A percentile compares a stretch with the other conserved stretches of the same genome.
These are phyloP conservation scores for Gephyroberyx darwinii DNA, from an alignment of 2,797 vertebrate genomes.

Conservation along the genomic window DNA sequence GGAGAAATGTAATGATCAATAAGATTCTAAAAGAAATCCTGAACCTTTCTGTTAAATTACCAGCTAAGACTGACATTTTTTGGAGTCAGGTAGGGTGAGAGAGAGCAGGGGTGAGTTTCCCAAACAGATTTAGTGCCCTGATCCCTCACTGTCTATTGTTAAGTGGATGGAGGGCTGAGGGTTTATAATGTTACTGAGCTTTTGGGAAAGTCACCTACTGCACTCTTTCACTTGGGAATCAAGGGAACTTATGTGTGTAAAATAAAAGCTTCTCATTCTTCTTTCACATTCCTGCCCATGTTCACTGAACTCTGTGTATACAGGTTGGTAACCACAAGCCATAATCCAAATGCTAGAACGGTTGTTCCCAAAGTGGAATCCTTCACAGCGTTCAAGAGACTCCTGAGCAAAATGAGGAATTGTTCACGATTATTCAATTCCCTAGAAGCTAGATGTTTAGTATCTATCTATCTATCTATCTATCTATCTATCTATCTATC, in stretches of 20 bases:
- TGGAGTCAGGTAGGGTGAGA: constrained; percentile 52
- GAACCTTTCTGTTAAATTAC: constrained; percentile 24
- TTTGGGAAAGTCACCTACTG: constrained; percentile 65
- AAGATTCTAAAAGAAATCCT: constrained; percentile 11
- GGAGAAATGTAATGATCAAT: constrained; percentile 1
- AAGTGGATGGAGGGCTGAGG: constrained; percentile 31
- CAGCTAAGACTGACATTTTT: constrained; percentile 41
- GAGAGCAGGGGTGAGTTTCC: constrained; percentile 71
- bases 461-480: not conserved
- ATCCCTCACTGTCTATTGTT: constrained; percentile 63
- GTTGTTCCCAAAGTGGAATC: not conserved
- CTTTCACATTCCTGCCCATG: not conserved
- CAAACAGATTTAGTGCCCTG: constrained; percentile 71
- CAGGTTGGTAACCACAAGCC: not conserved
- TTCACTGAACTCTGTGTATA: not conserved
- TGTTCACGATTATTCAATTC: not conserved
- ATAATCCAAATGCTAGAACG: not conserved
- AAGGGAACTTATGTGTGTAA: constrained; percentile 6
- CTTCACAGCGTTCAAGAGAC: not conserved
- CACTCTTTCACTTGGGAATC: constrained; percentile 26
- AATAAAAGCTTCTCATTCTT: not conserved
- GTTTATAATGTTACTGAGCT: constrained; percentile 68
- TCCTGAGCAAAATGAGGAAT: not conserved
- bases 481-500: not conserved
- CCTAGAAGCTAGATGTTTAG: too few relatives aligned